Conservation (phyloP, 1,140 invertebrate species). For the Brachionus koreanus region DNA sequence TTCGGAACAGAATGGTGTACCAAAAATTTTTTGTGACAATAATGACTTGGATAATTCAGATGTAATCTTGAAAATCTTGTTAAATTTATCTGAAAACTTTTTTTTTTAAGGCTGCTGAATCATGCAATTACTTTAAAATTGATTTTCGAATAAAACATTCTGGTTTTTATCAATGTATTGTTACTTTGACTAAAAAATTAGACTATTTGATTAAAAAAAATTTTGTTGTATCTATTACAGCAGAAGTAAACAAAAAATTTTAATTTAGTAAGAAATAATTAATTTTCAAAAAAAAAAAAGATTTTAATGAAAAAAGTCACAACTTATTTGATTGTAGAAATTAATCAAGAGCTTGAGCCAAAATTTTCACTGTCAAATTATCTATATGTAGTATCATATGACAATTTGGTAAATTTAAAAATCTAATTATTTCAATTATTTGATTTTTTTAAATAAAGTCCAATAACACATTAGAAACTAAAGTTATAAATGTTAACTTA, state of each 20-base stretch:
- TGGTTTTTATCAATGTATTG: constrained; percentile 20
- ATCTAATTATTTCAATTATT: not conserved
- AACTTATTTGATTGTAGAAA: constrained; percentile 1
- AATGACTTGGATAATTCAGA: not conserved
- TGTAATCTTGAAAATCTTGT: not conserved
- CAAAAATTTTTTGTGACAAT: not conserved
- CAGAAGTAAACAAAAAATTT: not conserved
- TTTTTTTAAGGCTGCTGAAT: not conserved
- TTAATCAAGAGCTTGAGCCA: not conserved
- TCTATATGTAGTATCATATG: not conserved
- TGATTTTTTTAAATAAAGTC: not conserved
- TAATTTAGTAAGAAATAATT: not conserved
- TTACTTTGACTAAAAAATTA: not conserved
- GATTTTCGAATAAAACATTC: not conserved
- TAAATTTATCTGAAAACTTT: not conserved
- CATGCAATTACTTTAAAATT: not conserved
- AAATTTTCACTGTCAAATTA: constrained; percentile 6
- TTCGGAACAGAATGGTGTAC: constrained; percentile 10
- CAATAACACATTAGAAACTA: not conserved
- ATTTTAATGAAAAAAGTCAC: not conserved
- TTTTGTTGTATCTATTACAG: not conserved
- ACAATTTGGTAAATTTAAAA: not conserved
- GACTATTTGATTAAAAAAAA: not conserved
- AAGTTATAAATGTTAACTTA: not conserved
- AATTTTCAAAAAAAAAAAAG: not conserved